Evolutionary conservation across 1,140 invertebrate species (phyloP), one percentile per base, ranked within the genome.

Genomic region (Harlomillsia oculata): DNA sequence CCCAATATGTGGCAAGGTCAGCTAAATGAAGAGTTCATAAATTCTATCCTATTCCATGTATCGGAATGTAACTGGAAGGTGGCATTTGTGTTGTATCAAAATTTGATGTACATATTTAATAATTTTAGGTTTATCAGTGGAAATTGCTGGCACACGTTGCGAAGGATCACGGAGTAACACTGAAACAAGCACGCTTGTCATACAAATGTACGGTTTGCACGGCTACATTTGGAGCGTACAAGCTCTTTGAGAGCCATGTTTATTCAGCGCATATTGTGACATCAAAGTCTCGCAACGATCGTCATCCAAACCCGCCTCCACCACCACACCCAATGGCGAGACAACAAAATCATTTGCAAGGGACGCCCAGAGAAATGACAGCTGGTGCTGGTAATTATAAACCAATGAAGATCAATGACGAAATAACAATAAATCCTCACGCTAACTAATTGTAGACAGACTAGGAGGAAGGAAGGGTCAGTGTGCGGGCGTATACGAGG

Each of bases 141-240:
- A 92, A 92, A 68, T 71, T 93, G 41, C 72, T 93, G 40, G 89
- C 89, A 70, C 89, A 93, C 66, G 89, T 94, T 40, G 87, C 86
- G 30, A 78, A 86, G 57, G 89, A 92, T 71, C 89, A 93, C 71
- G 86, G 85, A 62, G 83, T 90, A 80, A 88, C 85, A n/a, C 72
- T 93, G 54, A 92, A 92, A 68, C 89, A 89, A 6, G 89, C 89
- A 26, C 88, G 92, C 72, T 72, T 93, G 20, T 91, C 87, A 9
- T 93, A 93, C 76, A 94, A 93, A 71, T 94, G 89, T 72, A 93
- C 89, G 25, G 89, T 93, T 3, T 94, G 89, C 71, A 89, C 89
- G 49, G 88, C 89, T 41, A 92, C 89, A 8, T 93, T 92, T 68
- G 87, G 87, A 55, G 89, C 92, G 84, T 94, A 94, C 75, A 89